Conservation (phyloP, 2,797 vertebrate genomes). For the Lateolabrax maculatus region DNA sequence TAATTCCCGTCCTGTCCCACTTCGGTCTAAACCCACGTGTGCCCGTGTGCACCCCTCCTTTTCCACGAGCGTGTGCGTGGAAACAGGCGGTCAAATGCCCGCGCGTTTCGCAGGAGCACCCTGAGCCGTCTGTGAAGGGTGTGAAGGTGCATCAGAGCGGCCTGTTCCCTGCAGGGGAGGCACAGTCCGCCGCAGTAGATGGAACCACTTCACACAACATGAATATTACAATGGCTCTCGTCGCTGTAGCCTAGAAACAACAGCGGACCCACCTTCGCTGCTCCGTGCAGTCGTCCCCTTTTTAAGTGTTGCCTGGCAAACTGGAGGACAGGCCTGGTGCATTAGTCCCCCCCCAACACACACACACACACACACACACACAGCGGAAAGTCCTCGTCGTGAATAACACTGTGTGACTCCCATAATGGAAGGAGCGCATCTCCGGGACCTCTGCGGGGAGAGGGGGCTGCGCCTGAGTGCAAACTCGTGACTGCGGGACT, state of each 20-base stretch:
- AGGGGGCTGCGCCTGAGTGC: background rate
- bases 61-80: background rate
- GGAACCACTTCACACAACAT: conserved; percentile 62
- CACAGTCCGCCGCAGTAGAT: conserved; percentile 33
- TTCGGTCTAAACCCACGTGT: background rate
- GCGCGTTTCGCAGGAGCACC: too few relatives aligned
- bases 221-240: conserved; percentile 68
- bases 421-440: conserved; percentile 25
- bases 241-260: conserved; percentile 71
- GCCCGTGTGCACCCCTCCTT: background rate
- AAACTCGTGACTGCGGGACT: background rate
- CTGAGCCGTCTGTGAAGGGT: background rate
- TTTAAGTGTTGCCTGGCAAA: conserved; percentile 74
- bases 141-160: background rate
- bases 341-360: conserved; percentile 52
- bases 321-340: conserved; percentile 53
- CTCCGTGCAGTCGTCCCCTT: conserved; percentile 28
- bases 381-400: conserved; percentile 39
- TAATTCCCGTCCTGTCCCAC: background rate
- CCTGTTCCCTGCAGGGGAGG: conserved; percentile 24
- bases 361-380: too few relatives aligned
- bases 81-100: background rate
- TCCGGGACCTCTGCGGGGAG: conserved; percentile 28
- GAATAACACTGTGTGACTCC: conserved; percentile 50
- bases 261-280: conserved; percentile 33